These are phyloP conservation scores for Heliornis fulica DNA, from an alignment of 2,113 vertebrate species.

Conservation along the genomic window DNA sequence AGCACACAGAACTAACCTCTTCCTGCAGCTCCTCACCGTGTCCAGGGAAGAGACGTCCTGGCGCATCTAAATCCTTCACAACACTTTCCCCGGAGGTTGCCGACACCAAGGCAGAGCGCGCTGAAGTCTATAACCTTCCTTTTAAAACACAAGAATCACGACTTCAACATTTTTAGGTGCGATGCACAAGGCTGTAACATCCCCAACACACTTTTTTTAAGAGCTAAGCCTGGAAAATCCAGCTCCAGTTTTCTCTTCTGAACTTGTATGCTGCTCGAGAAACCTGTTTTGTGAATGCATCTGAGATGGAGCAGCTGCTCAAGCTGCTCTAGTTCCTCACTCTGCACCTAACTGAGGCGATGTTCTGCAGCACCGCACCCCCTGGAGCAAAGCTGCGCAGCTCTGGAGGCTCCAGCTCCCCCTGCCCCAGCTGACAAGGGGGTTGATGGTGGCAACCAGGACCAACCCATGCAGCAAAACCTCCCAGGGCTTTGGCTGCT, in stretches of 20 bases:
- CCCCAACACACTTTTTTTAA: not conserved
- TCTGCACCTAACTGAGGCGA: fast-evolving
- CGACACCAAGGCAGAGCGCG: not conserved
- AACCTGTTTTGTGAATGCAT: fast-evolving
- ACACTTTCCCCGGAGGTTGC: not conserved
- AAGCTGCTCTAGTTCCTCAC: fast-evolving
- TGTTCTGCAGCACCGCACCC: not conserved
- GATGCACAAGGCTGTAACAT: not conserved
- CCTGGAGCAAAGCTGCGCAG: not conserved
- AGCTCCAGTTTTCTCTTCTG: not conserved
- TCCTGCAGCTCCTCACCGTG: not conserved
- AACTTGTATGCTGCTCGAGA: not conserved
- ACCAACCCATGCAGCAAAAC: not conserved
- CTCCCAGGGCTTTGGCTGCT: not conserved
- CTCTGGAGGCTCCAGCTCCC: not conserved
- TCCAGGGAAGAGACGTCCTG: not conserved
- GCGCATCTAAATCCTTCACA: not conserved
- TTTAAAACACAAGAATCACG: not conserved
- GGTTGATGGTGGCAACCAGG: not conserved
- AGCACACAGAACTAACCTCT: not conserved
- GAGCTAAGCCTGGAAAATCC: not conserved
- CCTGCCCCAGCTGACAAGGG: fast-evolving
- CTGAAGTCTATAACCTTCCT: not conserved
- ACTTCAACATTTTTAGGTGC: not conserved
- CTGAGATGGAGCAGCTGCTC: not conserved